Evolutionary conservation across 2,888 invertebrate species (phyloP), one percentile per base, ranked within the genome.

Genomic region (Drosophila bunnanda): DNA sequence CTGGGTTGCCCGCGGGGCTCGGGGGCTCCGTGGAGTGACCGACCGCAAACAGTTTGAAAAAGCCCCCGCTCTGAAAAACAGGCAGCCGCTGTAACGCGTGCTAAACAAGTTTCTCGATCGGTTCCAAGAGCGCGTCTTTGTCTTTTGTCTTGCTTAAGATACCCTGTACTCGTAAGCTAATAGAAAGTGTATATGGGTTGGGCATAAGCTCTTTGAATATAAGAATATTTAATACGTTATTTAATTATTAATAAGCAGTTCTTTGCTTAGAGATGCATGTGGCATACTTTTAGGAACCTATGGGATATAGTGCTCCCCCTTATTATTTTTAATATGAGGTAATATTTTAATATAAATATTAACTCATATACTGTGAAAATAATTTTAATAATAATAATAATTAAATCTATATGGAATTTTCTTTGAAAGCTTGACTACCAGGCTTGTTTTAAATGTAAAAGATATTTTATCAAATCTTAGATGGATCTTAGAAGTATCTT

Each of bases 11-110:
- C 53, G n/a, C 15, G 15, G 36, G 38, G 20, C 20, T 5, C 3
- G 15, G 12, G 34, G 60, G 38, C 12, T 59, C 38, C 32, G 30
- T 39, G 64, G 75, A 76, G 74, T 75, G 85, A 78, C 89, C 86
- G 78, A 82, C 83, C 87, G 76, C 80, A 89, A 85, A 89, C 80
- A 75, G 81, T 83, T 83, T 76, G 84, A 88, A 82, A 88, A 82
- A 82, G 89, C 68, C 55, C 64, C 84, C 69, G 59, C 66, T 68
- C 65, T 70, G 44, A 70, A 87, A 90, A 76, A 88, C 90, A 84
- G 89, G 90, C 90, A 88, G 88, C 90, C 80, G 87, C 77, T 80
- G 90, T 78, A 90, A 88, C 88, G 90, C 90, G 88, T 90, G 90
- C 88, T 90, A 90, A 88, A 90, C 88, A 89, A 89, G 88, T 88